Base-by-base conservation (phyloP, 2,888 invertebrate genomes). In the Phyto melanocephala region DNA sequence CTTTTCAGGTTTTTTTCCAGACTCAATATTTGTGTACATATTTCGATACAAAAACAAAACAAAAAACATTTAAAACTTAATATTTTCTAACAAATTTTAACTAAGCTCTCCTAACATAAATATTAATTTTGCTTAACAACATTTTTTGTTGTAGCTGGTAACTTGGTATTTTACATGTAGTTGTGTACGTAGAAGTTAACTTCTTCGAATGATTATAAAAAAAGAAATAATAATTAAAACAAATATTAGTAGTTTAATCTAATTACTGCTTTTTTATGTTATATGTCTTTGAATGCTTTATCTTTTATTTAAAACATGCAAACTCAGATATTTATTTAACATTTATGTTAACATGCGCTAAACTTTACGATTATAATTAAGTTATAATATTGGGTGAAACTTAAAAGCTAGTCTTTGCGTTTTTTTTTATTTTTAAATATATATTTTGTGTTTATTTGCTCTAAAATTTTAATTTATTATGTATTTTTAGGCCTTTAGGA, bases 371-470 rank as follows among this genome's bases (percentile, higher is more conserved):
- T 13, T 4, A 33, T n/a, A 22, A 24, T 33, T 62, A 65, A 60
- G 17, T 50, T 5, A 22, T 42, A 42, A 5, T 42, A 33, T 45
- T 15, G 63, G 13, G 60, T 40, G 8, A 50, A 24, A 7, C 7
- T 72, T 4, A 45, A 15, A 40, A n/a, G 35, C 11, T 45, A 65
- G 50, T 28, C 60, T 71, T 50, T 68, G 47, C 65, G 70, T 65
- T 42, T 24, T 24, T 65, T 62, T 58, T 60, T n/a, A 47, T 47
- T 17, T 60, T 54, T 56, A 45, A 62, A 81, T 81, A 82, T 82
- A 82, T 82, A 79, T 82, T 82, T 82, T 82, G 82, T 82, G 82
- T 82, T 82, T 76, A 68, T 62, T 67, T 74, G 40, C 7, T 56
- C 50, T 56, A 42, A 72, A 71, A 70, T 54, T 52, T 20, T 33